Evolutionary conservation across 2,113 vertebrate genomes (phyloP).

Genomic region (Scomber scombrus): DNA sequence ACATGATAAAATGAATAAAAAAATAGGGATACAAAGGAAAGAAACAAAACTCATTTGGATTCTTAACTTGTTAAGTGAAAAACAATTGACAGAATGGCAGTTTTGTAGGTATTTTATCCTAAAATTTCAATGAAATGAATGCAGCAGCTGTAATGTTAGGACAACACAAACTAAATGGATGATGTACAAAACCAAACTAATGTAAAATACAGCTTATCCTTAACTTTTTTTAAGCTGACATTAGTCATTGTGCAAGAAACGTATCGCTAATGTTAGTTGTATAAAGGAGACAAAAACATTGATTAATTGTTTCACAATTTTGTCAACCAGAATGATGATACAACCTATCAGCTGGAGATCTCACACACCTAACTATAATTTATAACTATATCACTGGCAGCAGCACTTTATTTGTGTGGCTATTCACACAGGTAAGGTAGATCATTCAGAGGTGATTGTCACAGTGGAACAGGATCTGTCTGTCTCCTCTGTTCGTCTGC

Average conservation of each 20-base stretch:
- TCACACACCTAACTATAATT: slow-evolving; percentile 20
- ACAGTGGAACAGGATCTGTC: neutral
- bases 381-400: slow-evolving; percentile 36
- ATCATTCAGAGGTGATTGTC: slow-evolving; percentile 9
- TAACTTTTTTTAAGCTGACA: too few species aligned
- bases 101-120: too few species aligned
- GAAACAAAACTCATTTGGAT: too few species aligned
- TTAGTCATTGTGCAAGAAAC: too few species aligned
- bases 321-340: too few species aligned
- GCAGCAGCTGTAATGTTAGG: too few species aligned
- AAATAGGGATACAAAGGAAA: neutral
- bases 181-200: neutral
- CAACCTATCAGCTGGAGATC: too few species aligned
- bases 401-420: slow-evolving; percentile 6
- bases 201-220: neutral
- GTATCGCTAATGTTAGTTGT: too few species aligned
- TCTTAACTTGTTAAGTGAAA: too few species aligned
- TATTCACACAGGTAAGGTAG: neutral
- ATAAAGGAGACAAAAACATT: too few species aligned
- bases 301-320: neutral
- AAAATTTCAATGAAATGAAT: too few species aligned
- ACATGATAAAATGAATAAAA: neutral
- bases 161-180: neutral
- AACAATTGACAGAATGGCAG: too few species aligned
- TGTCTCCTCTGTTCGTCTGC: neutral